Base-by-base conservation (phyloP, 2,113 vertebrate species). In the Sphyrna mokarran region DNA sequence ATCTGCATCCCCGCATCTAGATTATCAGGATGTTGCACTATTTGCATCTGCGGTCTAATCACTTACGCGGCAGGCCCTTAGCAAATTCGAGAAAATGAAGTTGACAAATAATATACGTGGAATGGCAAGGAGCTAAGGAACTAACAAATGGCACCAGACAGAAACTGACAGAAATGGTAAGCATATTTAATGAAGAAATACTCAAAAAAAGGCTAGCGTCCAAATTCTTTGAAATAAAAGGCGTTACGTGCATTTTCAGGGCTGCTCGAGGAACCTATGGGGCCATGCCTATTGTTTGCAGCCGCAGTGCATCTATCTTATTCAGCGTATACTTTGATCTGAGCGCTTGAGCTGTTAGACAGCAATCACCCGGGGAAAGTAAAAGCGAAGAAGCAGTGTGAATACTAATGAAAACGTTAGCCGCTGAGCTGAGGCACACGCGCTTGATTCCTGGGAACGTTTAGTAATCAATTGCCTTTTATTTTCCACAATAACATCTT, bases 331-430 rank as follows among this genome's bases (percentile, higher is more conserved):
- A 40, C 43, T 29, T 70, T 70, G 69, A 22, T 72, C 40, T 26
- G 40, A 95, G 68, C 14, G 66, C 93, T 70, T 37, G 43, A 72
- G 87, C 95, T 91, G 63, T 89, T 87, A 61, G 87, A 96, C 68
- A 96, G 69, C 68, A 96, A 93, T 96, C 91, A 96, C 87, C 95
- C 95, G 76, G 68, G 66, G 70, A 66, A n/a, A 90, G 87, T 58
- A 86, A 96, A 76, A 96, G 95, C 48, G 58, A 78, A 70, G 40
- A 18, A 72, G 29, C 33, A 33, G 14, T 72, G 22, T 87, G 87
- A 93, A 96, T 96, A 93, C 87, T 96, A 93, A 96, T 96, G 26
- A 48, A 43, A 22, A 9, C 26, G 16, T 58, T 58, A 87, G 66
- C 43, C 86, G 58, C 40, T 87, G 69, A 93, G 70, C 87, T 23